Evolutionary conservation across 2,888 invertebrate genomes (phyloP).

Genomic region (Dolichopus griseipennis): DNA sequence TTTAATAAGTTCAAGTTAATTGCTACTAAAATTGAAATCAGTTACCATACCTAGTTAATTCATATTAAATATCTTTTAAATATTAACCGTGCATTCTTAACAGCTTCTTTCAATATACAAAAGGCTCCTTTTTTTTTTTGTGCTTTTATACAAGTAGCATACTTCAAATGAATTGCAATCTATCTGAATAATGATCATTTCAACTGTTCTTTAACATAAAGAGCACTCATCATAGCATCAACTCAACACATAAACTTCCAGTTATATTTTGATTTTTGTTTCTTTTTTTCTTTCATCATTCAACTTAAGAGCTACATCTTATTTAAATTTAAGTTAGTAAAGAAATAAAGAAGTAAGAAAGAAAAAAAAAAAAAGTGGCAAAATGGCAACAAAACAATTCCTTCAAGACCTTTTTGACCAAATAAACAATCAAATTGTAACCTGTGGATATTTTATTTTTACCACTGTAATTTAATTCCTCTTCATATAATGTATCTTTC

Average conservation of each 20-base stretch:
- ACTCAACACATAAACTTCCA: background rate
- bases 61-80: no score
- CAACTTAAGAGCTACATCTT: background rate
- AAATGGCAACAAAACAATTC: no score
- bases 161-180: background rate
- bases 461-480: background rate
- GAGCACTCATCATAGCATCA: background rate
- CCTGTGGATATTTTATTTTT: background rate
- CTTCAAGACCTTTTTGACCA: background rate
- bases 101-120: background rate
- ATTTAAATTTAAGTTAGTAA: slow-evolving; percentile 1
- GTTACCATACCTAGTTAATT: no score
- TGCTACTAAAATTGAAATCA: no score
- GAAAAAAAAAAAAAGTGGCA: background rate
- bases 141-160: background rate
- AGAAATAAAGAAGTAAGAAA: background rate
- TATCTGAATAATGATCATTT: background rate
- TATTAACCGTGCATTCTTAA: no score
- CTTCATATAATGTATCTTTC: no score
- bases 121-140: background rate
- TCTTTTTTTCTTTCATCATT: background rate
- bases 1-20: no score
- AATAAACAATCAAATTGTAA: background rate
- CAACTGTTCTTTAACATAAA: background rate
- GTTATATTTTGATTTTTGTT: no score